Evolutionary conservation across 2,888 invertebrate genomes (phyloP), one percentile per base, ranked within the genome.

Genomic region (Baccha elongata): DNA sequence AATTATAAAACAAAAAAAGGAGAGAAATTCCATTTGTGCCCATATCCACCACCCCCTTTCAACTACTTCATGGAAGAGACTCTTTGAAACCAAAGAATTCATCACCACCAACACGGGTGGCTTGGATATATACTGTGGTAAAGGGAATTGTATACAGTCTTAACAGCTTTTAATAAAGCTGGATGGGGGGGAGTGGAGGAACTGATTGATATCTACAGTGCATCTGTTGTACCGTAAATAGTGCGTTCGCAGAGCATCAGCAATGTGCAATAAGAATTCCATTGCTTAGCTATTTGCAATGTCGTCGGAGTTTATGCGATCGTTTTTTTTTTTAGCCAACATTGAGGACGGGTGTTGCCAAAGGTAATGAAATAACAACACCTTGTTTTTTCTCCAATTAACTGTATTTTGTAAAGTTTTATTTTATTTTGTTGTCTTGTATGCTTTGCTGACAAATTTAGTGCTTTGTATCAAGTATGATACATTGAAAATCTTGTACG

Each of bases 171-270:
- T 13, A 42, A 17, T 19, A 8, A 7, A 53, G 19, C 15, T 19
- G n/a, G n/a, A n/a, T 23, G 8, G 8, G n/a, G 8, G 23, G 13
- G 2, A 17, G 17, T 15, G 7, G 48, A 2, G 15, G 44, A 23
- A 19, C 37, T 65, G 71, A 81, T 67, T 71, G 81, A 81, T 76
- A 72, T 67, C 76, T 62, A 11, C 69, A 81, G 60, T 52, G 40
- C 65, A 71, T 73, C 60, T 65, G 42, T 67, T 68, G 62, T 50
- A 74, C 76, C 81, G 81, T 68, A 83, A 72, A 75, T 68, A 83
- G 76, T 83, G 81, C 72, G 76, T 83, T 48, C 67, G 50, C 26
- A 67, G 26, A 65, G 65, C 35, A 50, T 42, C 40, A 21, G 42
- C 76, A 62, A 64, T 46, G 48, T 48, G 55, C 65, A 65, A 58